Conservation (phyloP, 2,113 vertebrate genomes). For the Phycodurus eques region DNA sequence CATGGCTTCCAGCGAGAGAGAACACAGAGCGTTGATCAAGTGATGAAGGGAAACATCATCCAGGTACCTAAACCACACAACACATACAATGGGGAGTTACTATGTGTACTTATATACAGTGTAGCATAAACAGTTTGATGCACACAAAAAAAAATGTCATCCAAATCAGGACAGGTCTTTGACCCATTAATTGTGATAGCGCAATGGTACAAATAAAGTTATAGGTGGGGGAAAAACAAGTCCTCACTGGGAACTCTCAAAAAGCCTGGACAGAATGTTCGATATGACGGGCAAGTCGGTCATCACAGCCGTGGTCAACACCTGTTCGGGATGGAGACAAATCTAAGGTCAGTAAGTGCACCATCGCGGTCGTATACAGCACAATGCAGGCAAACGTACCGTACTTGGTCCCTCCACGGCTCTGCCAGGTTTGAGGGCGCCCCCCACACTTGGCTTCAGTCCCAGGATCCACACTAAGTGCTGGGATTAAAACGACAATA, state of each 20-base stretch:
- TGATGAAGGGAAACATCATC: conserved; percentile 99
- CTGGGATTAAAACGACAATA: conserved; percentile 62
- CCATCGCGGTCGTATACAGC: not conserved
- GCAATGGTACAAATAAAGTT: not conserved
- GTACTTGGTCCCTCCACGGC: conserved; percentile 97
- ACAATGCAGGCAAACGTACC: conserved; percentile 70
- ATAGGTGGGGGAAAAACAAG: not conserved
- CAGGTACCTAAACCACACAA: conserved; percentile 80
- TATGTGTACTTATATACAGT: not conserved
- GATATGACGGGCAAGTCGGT: conserved; percentile 96
- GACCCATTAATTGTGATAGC: too few relatives aligned
- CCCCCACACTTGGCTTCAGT: conserved; percentile 89
- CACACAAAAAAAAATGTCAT: not conserved
- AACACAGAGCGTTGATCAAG: conserved; percentile 97
- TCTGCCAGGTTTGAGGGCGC: conserved; percentile 93
- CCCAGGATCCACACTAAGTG: conserved; percentile 99
- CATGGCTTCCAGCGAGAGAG: conserved; percentile 97
- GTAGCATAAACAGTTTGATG: not conserved
- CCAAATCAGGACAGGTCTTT: too few relatives aligned
- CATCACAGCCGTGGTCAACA: conserved; percentile 98
- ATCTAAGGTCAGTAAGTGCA: not conserved
- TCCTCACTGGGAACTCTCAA: conserved; percentile 98
- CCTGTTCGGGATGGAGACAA: conserved; percentile 69
- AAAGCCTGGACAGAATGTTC: conserved; percentile 94
- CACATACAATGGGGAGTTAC: not conserved